Evolutionary conservation across 2,113 vertebrate genomes (phyloP).

Genomic region (Cyanoramphus novaezelandiae): DNA sequence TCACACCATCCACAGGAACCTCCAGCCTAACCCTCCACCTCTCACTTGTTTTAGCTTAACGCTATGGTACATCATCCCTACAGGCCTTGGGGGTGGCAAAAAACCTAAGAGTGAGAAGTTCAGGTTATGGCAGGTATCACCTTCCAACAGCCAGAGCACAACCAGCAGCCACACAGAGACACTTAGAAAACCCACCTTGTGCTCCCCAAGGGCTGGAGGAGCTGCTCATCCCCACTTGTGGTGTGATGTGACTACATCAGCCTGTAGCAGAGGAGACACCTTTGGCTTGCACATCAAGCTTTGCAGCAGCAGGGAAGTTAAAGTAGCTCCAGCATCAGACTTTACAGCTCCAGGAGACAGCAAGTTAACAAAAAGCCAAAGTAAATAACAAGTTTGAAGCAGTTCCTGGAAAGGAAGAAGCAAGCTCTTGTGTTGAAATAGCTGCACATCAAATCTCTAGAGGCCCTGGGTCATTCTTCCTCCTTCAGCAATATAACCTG

Average conservation of each 20-base stretch:
- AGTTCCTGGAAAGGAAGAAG: constrained; percentile 31
- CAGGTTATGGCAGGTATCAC: neutral
- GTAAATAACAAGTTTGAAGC: constrained; percentile 56
- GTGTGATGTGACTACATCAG: rapidly evolving
- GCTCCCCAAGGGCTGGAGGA: neutral
- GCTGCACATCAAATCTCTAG: neutral
- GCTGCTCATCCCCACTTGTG: neutral
- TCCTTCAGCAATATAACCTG: neutral
- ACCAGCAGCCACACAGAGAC: rapidly evolving
- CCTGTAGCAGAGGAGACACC: neutral
- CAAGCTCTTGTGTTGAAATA: neutral
- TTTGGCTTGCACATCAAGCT: neutral
- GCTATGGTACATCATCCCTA: too few relatives aligned
- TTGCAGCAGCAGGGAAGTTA: constrained; percentile 50
- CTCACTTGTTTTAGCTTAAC: neutral
- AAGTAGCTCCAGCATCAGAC: neutral
- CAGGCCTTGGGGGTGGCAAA: neutral
- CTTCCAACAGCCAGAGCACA: neutral
- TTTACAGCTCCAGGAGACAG: constrained; percentile 52
- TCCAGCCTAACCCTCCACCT: too few relatives aligned
- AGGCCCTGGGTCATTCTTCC: neutral
- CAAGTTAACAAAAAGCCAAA: constrained; percentile 58
- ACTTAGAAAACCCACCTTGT: rapidly evolving
- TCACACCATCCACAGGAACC: neutral
- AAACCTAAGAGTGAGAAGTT: neutral